These are phyloP conservation scores for Microplitis demolitor DNA, from an alignment of 1,140 invertebrate species.

Conservation along the genomic window DNA sequence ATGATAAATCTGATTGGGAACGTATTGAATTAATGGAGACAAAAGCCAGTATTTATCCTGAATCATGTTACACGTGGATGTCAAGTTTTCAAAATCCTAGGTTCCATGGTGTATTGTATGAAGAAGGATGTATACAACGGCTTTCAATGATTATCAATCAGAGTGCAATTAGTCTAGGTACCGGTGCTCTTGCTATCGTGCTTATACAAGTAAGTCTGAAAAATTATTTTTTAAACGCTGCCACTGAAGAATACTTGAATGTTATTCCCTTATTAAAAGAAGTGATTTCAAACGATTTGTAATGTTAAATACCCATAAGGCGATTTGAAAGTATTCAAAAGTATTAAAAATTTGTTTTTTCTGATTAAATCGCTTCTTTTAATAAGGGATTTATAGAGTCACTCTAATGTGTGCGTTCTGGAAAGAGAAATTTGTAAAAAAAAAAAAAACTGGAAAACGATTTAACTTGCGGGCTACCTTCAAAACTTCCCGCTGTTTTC, in stretches of 20 bases:
- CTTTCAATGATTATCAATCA: slow-evolving; percentile 72
- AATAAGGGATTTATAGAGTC: too few relatives aligned
- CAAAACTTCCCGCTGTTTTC: too few relatives aligned
- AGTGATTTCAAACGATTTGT: too few relatives aligned
- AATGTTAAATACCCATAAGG: too few relatives aligned
- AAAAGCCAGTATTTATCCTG: slow-evolving; percentile 58
- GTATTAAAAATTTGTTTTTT: too few relatives aligned
- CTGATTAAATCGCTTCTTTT: too few relatives aligned
- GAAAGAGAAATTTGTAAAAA: too few relatives aligned
- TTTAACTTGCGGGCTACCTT: too few relatives aligned
- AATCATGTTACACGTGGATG: slow-evolving; percentile 64
- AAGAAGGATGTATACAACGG: slow-evolving; percentile 70
- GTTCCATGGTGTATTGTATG: slow-evolving; percentile 55
- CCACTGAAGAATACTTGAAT: slow-evolving; percentile 12
- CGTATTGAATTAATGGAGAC: slow-evolving; percentile 38
- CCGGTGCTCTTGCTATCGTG: slow-evolving; percentile 79
- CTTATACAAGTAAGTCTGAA: slow-evolving; percentile 71
- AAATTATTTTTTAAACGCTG: slow-evolving; percentile 15
- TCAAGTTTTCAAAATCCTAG: slow-evolving; percentile 35
- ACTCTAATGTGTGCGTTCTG: too few relatives aligned
- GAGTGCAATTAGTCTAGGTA: slow-evolving; percentile 77
- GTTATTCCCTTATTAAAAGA: too few relatives aligned
- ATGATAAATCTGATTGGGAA: slow-evolving; percentile 69
- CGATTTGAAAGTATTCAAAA: too few relatives aligned
- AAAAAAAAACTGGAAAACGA: too few relatives aligned